phyloP scores from a whole-genome alignment of 2,113 vertebrate genomes.

The Isichthys henryi region DNA sequence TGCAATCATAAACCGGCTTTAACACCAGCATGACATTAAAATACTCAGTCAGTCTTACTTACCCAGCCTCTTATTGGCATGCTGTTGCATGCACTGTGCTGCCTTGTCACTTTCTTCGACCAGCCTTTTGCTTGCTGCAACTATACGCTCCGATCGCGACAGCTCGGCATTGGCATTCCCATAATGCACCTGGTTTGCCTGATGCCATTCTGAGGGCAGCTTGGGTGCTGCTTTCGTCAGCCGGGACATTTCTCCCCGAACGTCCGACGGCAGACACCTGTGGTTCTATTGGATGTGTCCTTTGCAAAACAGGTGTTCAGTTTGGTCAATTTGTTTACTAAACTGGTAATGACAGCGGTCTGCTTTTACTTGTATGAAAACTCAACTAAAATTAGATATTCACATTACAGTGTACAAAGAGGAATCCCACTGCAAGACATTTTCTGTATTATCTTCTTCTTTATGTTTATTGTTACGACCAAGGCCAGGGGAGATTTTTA shows the following conservation, averaged over 20 bases:
- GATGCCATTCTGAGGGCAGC: conserved; percentile 60
- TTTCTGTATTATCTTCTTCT: not conserved
- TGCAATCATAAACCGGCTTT: not conserved
- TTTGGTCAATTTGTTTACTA: not conserved
- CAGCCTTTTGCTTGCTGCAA: conserved; percentile 66
- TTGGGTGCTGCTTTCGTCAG: conserved; percentile 50
- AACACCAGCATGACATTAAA: not conserved
- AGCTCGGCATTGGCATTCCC: conserved; percentile 57
- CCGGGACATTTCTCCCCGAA: conserved; percentile 59
- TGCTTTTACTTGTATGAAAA: not conserved
- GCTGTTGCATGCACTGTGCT: conserved; percentile 66
- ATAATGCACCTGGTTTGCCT: conserved; percentile 53
- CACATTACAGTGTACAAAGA: not conserved
- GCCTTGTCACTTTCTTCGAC: conserved; percentile 68
- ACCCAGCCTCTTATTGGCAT: conserved; percentile 77
- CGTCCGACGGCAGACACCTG: not conserved
- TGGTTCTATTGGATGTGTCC: not conserved
- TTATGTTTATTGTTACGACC: not conserved
- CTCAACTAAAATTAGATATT: not conserved
- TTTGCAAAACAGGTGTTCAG: not conserved
- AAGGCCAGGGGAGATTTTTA: not conserved
- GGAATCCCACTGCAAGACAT: not conserved
- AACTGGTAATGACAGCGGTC: not conserved
- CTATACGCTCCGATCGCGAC: conserved; percentile 62
- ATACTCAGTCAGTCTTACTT: conserved; percentile 18